These are phyloP conservation scores for Gila robusta DNA, from an alignment of 2,797 vertebrate genomes.

Conservation along the genomic window DNA sequence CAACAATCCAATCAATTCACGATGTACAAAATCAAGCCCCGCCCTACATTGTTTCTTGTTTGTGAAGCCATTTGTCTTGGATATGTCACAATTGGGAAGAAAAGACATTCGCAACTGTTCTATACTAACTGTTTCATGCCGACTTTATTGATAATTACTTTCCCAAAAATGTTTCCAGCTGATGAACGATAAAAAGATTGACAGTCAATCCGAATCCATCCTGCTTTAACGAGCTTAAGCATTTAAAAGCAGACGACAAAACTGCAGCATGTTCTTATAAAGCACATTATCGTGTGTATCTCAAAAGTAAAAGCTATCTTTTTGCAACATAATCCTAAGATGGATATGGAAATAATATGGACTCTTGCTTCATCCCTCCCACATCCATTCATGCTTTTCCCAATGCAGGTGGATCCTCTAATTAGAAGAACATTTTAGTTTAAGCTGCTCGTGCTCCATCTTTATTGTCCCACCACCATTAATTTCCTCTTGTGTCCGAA, in stretches of 20 bases:
- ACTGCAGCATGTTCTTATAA: not conserved
- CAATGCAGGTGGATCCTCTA: slow-evolving; percentile 64
- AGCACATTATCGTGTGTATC: not conserved
- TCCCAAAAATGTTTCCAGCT: too few relatives aligned
- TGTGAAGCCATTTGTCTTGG: not conserved
- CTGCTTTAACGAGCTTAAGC: not conserved
- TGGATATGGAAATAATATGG: too few relatives aligned
- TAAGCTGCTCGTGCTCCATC: slow-evolving; percentile 59
- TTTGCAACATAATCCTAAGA: slow-evolving; percentile 44
- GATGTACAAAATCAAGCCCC: not conserved
- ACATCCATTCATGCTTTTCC: slow-evolving; percentile 50
- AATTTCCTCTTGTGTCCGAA: slow-evolving; percentile 74
- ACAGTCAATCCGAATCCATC: not conserved
- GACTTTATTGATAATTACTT: not conserved
- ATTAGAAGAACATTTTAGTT: slow-evolving; percentile 72
- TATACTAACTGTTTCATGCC: not conserved
- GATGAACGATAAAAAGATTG: not conserved
- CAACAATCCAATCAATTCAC: not conserved
- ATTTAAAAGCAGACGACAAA: not conserved
- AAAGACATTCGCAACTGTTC: not conserved
- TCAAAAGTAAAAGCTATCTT: slow-evolving; percentile 34
- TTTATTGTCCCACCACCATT: slow-evolving; percentile 64
- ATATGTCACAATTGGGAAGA: not conserved
- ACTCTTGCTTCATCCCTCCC: slow-evolving; percentile 54
- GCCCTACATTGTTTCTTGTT: not conserved